Conservation (phyloP, 2,113 vertebrate species). For the Megaleporinus macrocephalus region DNA sequence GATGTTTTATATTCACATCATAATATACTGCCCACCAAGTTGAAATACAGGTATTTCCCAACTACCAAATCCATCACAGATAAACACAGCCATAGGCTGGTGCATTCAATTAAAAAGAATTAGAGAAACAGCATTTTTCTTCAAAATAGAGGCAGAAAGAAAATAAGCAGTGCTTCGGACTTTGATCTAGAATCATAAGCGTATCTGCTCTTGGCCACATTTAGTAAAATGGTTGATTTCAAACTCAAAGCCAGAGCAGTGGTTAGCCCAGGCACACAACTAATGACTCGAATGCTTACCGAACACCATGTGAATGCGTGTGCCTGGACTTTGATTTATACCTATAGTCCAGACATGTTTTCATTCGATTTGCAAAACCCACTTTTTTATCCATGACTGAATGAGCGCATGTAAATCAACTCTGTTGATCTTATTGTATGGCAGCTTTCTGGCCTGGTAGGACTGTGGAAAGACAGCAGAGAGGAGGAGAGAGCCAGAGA, state of each 20-base stretch:
- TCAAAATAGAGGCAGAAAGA: conserved; percentile 44
- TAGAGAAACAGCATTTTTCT: conserved; percentile 32
- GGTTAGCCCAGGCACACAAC: conserved; percentile 35
- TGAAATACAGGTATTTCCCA: conserved; percentile 45
- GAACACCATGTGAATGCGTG: conserved; percentile 31
- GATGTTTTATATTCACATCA: conserved; percentile 30
- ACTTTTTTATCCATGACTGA: conserved; percentile 59
- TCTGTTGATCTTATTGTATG: conserved; percentile 60
- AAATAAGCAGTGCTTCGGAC: conserved; percentile 45
- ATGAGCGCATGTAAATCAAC: conserved; percentile 61
- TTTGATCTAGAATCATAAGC: conserved; percentile 51
- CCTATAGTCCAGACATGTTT: conserved; percentile 64
- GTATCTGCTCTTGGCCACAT: conserved; percentile 37
- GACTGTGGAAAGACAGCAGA: conserved; percentile 58
- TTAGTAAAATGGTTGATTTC: conserved; percentile 26
- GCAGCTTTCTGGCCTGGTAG: conserved; percentile 53
- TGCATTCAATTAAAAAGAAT: conserved; percentile 39
- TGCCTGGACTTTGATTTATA: conserved; percentile 65
- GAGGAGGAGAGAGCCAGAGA: conserved; percentile 20
- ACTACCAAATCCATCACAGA: conserved; percentile 36
- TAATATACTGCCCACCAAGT: conserved; percentile 38
- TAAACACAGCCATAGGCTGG: conserved; percentile 45
- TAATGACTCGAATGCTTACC: conserved; percentile 44
- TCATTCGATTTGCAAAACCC: conserved; percentile 61
- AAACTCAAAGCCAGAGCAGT: conserved; percentile 32